Conservation (phyloP, 2,113 vertebrate species). For the Sinocyclocheilus rhinocerous region DNA sequence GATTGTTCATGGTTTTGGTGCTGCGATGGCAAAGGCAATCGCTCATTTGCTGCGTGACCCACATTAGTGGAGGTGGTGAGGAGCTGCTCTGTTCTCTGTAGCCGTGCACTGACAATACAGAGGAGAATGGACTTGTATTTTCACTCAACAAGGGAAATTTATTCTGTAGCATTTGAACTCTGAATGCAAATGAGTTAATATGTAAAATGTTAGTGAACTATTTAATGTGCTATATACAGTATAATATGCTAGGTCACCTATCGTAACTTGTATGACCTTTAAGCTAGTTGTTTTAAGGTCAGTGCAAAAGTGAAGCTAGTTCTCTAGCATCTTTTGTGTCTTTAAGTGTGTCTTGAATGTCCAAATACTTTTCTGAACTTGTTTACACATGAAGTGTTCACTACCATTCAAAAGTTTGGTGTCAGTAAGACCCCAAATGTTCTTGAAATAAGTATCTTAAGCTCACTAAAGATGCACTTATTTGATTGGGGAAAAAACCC, state of each 20-base stretch:
- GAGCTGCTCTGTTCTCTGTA: slow-evolving; percentile 2
- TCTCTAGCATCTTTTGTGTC: not conserved
- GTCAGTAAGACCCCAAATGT: not conserved
- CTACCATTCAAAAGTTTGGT: not conserved
- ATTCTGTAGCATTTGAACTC: not conserved
- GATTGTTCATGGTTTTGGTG: not conserved
- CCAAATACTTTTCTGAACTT: not conserved
- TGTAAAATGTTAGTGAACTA: too few relatives aligned
- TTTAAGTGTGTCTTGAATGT: not conserved
- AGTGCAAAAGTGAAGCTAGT: not conserved
- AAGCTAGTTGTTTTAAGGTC: not conserved
- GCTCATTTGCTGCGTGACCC: slow-evolving; percentile 1
- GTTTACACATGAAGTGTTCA: not conserved
- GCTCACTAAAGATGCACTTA: not conserved
- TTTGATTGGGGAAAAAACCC: too few relatives aligned
- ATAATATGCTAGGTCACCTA: too few relatives aligned
- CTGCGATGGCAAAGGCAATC: not conserved
- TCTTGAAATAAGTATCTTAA: not conserved
- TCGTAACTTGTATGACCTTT: not conserved
- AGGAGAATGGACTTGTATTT: not conserved
- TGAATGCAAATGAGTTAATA: not conserved
- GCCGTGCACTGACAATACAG: not conserved
- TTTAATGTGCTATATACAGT: too few relatives aligned
- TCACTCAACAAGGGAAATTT: not conserved
- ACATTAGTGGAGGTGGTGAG: slow-evolving; percentile 19